Evolutionary conservation across 2,888 invertebrate genomes (phyloP), one percentile per base, ranked within the genome.

Genomic region (Tridacna crocea): DNA sequence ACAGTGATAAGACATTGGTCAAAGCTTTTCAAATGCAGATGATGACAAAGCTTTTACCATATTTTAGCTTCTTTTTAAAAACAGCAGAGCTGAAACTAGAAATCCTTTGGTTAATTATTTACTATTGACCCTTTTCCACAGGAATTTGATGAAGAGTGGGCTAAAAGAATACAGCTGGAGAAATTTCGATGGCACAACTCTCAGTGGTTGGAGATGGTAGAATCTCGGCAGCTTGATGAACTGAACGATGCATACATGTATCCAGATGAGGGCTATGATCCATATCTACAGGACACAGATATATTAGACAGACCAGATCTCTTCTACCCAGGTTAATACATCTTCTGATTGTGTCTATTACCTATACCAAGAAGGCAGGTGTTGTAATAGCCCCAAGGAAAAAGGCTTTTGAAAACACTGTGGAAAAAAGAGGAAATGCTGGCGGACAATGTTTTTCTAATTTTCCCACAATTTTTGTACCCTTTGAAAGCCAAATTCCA

Each of bases 181-280:
- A 97, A 99, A 90, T 99, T 99, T 95, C 96, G 98, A n/a, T 98
- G 98, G 95, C 99, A 99, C 95, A 99, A 99, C 95, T 97, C 98
- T 0, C 99, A 99, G 94, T 99, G 99, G 99, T 95, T 99, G 88
- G 98, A 98, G 92, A 99, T 99, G 97, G 98, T 99, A 60, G 98
- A 98, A 94, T 90, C 92, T 0, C 87, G 92, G 51, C 92, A 92
- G 83, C 88, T 92, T 74, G 93, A 93, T 66, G 93, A 93, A 74
- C 87, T 91, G 82, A 89, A 88, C 36, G 93, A 93, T 55, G 90
- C 89, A 24, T 92, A 91, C 87, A 91, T 93, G 91, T 93, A 93
- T 78, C 91, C 91, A 0, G 92, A 92, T 68, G 93, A 93, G 47
- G 90, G 89, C 13, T 91, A 92, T 61, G 93, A 92, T 68, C 91